phyloP scores from a whole-genome alignment of 1,140 invertebrate genomes.

The Pteromalus puparum region DNA sequence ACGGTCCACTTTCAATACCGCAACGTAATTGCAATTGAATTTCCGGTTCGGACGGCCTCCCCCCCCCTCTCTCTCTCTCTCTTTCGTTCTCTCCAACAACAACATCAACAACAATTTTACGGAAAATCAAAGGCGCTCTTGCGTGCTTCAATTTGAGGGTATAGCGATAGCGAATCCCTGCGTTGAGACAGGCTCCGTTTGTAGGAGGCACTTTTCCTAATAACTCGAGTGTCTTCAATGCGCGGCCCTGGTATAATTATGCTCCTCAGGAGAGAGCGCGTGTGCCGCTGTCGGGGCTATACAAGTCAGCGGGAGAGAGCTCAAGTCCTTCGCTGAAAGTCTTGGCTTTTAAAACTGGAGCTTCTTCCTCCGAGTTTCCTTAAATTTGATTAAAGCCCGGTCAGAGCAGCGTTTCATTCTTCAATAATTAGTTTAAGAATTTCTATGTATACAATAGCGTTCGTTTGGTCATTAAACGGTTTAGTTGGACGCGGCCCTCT shows the following conservation, averaged over 20 bases:
- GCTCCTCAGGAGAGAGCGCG: not conserved
- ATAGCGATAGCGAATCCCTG: not conserved
- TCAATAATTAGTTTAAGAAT: no score
- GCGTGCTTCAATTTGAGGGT: not conserved
- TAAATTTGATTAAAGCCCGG: no score
- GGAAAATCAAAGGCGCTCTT: not conserved
- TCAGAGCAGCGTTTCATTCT: no score
- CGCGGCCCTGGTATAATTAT: not conserved
- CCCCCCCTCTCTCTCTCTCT: no score
- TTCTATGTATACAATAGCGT: no score
- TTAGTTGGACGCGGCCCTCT: no score
- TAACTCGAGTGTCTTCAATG: not conserved
- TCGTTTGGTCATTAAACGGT: no score
- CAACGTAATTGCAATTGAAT: not conserved
- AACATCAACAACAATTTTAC: not conserved
- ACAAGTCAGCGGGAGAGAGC: no score
- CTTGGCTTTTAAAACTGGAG: no score
- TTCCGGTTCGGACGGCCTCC: not conserved
- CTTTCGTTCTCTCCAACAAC: not conserved
- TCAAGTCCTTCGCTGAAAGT: no score
- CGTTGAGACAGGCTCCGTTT: not conserved
- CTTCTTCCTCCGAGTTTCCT: no score
- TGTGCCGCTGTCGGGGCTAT: not conserved
- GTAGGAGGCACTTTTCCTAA: not conserved
- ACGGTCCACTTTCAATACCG: no score